These are phyloP conservation scores for Zaprionus inermis DNA, from an alignment of 1,140 invertebrate species.

Conservation along the genomic window DNA sequence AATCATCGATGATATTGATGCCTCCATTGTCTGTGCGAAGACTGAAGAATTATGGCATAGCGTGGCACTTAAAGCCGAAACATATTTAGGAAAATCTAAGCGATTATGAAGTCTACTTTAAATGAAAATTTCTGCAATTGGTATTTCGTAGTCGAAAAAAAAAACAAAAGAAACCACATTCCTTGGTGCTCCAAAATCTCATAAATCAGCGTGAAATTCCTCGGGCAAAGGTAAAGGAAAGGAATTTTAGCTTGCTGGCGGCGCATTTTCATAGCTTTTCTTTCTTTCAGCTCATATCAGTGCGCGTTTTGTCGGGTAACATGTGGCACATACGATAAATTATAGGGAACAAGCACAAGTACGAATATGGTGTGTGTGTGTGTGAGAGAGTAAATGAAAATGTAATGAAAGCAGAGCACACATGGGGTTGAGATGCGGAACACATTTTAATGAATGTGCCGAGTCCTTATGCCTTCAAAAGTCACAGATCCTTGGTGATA, in stretches of 20 bases:
- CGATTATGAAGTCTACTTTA: not conserved
- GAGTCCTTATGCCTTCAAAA: constrained; percentile 19
- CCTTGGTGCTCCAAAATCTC: constrained; percentile 30
- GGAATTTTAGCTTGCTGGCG: constrained; percentile 50
- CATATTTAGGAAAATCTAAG: not conserved
- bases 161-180: constrained; percentile 33
- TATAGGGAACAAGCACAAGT: constrained; percentile 46
- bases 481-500: constrained; percentile 50
- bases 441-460: constrained; percentile 60
- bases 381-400: constrained; percentile 56
- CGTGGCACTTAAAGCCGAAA: constrained; percentile 17
- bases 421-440: constrained; percentile 31
- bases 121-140: constrained; percentile 17
- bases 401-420: constrained; percentile 23
- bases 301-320: constrained; percentile 68
- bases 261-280: constrained; percentile 47
- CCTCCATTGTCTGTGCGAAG: constrained; percentile 30
- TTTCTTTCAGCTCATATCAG: constrained; percentile 45
- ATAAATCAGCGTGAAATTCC: constrained; percentile 80
- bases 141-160: constrained; percentile 1
- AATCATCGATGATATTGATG: constrained; percentile 59
- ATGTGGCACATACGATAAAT: constrained; percentile 78
- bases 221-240: constrained; percentile 50
- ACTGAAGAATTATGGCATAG: constrained; percentile 24
- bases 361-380: constrained; percentile 35